A percentile compares a stretch with the other conserved stretches of the same genome.
Conservation (phyloP, 1,140 invertebrate species). For the Condylostylus longicornis region DNA sequence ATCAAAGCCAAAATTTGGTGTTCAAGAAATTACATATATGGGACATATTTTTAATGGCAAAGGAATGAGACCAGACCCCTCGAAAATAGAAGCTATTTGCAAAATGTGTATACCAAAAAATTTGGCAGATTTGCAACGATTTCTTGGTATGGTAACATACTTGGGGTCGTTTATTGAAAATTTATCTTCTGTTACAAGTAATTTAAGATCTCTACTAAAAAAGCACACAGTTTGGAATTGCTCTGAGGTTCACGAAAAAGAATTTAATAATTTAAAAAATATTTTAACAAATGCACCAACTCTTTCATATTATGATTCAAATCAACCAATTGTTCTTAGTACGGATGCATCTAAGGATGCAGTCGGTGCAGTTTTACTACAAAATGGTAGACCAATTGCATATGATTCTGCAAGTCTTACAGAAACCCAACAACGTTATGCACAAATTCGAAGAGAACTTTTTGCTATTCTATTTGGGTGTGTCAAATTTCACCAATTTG, state of each 20-base stretch:
- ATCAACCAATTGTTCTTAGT: constrained; percentile 15
- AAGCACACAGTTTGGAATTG: constrained; percentile 3
- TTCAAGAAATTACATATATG: constrained; percentile 21
- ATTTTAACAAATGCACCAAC: constrained; percentile 16
- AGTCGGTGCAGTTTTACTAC: constrained; percentile 21
- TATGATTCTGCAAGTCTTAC: constrained; percentile 22
- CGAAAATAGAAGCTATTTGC: constrained; percentile 16
- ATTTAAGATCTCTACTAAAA: constrained; percentile 12
- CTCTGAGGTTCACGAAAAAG: constrained; percentile 4
- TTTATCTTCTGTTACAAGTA: constrained; percentile 13
- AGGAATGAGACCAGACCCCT: constrained; percentile 12
- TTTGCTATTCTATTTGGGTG: constrained; percentile 28
- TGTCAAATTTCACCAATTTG: constrained; percentile 29
- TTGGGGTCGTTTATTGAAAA: constrained; percentile 17
- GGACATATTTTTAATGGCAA: constrained; percentile 15
- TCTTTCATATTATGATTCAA: constrained; percentile 19
- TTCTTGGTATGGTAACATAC: constrained; percentile 19
- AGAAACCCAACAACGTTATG: constrained; percentile 26
- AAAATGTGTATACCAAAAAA: constrained; percentile 15
- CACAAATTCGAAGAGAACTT: constrained; percentile 34
- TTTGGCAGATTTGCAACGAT: constrained; percentile 18
- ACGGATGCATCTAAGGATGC: constrained; percentile 24
- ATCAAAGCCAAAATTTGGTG: constrained; percentile 9
- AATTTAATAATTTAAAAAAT: constrained; percentile 16
- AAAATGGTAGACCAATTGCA: constrained; percentile 20